Evolutionary conservation across 2,113 vertebrate genomes (phyloP), one percentile per base, ranked within the genome.

Genomic region (Acanthochromis polyacanthus): DNA sequence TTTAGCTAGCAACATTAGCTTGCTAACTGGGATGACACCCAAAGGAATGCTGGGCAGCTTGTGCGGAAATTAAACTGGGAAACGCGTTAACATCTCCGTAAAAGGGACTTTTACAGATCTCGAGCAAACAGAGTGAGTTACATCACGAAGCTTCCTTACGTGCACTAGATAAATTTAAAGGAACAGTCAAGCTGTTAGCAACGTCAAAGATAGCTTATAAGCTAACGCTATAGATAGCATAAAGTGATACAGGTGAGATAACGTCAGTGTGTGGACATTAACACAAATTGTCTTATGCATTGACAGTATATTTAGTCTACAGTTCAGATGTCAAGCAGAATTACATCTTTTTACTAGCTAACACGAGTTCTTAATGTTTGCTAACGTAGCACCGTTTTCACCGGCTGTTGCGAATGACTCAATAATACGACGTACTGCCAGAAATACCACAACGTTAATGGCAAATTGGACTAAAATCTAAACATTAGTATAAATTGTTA

Each of bases 1-100:
- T 83, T 80, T 79, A 75, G 84, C 72, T 87, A 84, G 72, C 74
- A 62, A 10, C 36, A 66, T 67, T 87, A 82, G 84, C 82, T 1
- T 9, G 36, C 58, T 88, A 88, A 63, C 72, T 20, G 55, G 66
- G 32, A 80, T 86, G 78, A n/a, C 70, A 78, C n/a, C 59, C 45
- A 56, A 46, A 71, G 59, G 36, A 80, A 72, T 82, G 75, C 16
- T 19, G 15, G 82, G 22, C 65, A 77, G 40, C 36, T 65, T 71
- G 1, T 17, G 20, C 6, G 4, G 36, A 57, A 65, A 22, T 63
- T 50, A 32, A 0, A 12, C 10, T 3, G 16, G 8, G 25, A 78
- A 25, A 71, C 16, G 20, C 59, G 11, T 53, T 36, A 60, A 70
- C 58, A 65, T 32, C 20, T 25, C 5, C 4, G n/a, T 50, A 2